Evolutionary conservation across 92 coral and sea anemone species (phyloP).

Genomic region (Nematostella vectensis): DNA sequence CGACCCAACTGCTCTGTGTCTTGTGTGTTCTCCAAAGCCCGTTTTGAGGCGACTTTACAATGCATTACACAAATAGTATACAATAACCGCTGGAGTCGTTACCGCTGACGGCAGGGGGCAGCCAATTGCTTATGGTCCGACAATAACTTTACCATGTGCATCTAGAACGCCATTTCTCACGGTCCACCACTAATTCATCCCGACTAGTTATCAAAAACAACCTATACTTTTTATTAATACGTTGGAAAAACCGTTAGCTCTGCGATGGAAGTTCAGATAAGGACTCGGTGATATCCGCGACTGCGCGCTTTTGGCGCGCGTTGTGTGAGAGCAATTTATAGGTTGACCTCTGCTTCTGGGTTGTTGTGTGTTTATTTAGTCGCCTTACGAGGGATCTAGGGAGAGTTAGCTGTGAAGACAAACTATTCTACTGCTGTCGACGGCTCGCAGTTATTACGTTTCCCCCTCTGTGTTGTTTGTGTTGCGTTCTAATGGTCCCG

Average conservation of each 20-base stretch:
- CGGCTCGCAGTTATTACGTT: background rate
- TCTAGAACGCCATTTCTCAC: conserved; percentile 13
- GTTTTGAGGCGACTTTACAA: background rate
- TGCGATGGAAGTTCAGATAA: too few relatives aligned
- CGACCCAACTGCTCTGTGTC: conserved; percentile 10
- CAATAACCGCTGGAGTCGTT: background rate
- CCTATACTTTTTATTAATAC: background rate
- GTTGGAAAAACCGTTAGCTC: too few relatives aligned
- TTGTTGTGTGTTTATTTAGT: too few relatives aligned
- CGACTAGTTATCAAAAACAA: background rate
- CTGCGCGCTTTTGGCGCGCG: too few relatives aligned
- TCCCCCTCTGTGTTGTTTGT: background rate
- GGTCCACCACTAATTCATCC: background rate
- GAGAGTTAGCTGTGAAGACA: conserved; percentile 3
- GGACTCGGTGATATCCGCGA: too few relatives aligned
- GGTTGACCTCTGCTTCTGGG: too few relatives aligned
- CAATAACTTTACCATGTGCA: conserved; percentile 26
- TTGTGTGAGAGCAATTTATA: too few relatives aligned
- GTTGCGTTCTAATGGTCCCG: conserved; percentile 1
- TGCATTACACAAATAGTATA: conserved; percentile 2
- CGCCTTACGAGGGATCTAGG: too few relatives aligned
- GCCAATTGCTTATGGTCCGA: conserved; percentile 9
- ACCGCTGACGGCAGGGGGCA: conserved; percentile 11
- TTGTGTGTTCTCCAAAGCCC: conserved; percentile 8
- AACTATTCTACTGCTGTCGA: too few relatives aligned